Percentiles rank a stretch among this genome's conserved stretches.
Evolutionary conservation across 2,797 vertebrate genomes (phyloP).

Genomic region (Gymnoscopelus microlampas): DNA sequence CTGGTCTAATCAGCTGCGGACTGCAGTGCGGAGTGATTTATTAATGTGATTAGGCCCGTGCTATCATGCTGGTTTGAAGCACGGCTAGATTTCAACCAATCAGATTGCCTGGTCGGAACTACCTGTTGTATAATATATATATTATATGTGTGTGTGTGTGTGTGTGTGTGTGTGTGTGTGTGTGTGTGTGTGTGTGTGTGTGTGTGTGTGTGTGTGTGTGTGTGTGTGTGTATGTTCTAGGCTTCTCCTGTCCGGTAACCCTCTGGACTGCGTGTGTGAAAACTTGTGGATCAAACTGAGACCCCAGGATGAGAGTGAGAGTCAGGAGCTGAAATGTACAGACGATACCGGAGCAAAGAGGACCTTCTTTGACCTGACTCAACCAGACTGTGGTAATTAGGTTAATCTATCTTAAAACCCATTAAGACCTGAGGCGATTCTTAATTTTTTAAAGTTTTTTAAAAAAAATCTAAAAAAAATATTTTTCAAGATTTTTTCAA

Average conservation of each 20-base stretch:
- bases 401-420: constrained; percentile 34
- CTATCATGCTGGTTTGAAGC: too few relatives aligned
- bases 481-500: too few relatives aligned
- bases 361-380: constrained; percentile 83
- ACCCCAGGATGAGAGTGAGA: constrained; percentile 83
- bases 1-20: too few relatives aligned
- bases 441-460: too few relatives aligned
- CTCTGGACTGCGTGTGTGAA: constrained; percentile 92
- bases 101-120: too few relatives aligned
- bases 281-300: constrained; percentile 95
- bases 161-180: not conserved
- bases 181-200: constrained; percentile 4
- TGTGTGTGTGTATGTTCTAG: constrained; percentile 45
- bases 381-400: constrained; percentile 94
- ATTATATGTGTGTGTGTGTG: not conserved
- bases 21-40: too few relatives aligned
- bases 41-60: too few relatives aligned
- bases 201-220: constrained; percentile 6
- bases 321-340: constrained; percentile 86
- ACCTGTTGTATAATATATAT: too few relatives aligned
- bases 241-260: constrained; percentile 88
- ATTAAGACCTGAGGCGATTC: too few relatives aligned
- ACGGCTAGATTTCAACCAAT: too few relatives aligned
- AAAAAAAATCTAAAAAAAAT: too few relatives aligned
- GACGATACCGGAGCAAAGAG: constrained; percentile 83